A percentile compares a stretch with the other conserved stretches of the same genome.
Conservation (phyloP, 2,888 invertebrate species). For the Dascillus cervinus region DNA sequence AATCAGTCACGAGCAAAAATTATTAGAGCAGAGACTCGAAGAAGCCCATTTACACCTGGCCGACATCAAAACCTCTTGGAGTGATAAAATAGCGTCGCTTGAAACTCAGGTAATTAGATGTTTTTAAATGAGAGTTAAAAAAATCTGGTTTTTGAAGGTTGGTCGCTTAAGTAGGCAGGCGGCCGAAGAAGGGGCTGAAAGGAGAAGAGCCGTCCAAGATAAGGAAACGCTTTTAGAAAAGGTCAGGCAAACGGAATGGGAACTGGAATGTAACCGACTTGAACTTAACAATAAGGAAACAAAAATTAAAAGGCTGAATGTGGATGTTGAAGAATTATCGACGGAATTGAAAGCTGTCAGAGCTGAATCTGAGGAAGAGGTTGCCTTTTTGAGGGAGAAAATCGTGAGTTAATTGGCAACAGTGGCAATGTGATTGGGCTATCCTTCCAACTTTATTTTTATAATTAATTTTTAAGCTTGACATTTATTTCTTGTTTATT, state of each 20-base stretch:
- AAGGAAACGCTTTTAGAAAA: constrained; percentile 59
- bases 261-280: constrained; percentile 58
- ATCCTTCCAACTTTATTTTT: constrained; percentile 14
- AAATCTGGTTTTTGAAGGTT: constrained; percentile 43
- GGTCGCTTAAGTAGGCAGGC: constrained; percentile 75
- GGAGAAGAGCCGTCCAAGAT: constrained; percentile 63
- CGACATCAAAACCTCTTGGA: constrained; percentile 88
- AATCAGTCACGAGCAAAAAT: constrained; percentile 50
- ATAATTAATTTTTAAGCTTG: too few relatives aligned
- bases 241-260: constrained; percentile 55
- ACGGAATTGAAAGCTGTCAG: constrained; percentile 52
- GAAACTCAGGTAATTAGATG: constrained; percentile 69
- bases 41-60: constrained; percentile 81
- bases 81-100: constrained; percentile 77
- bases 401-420: constrained; percentile 46
- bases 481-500: too few relatives aligned
- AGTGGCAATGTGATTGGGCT: constrained; percentile 7
- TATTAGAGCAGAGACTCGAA: constrained; percentile 70
- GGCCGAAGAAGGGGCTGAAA: constrained; percentile 75
- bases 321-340: constrained; percentile 66
- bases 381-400: constrained; percentile 47
- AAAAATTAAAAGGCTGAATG: constrained; percentile 63
- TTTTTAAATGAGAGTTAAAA: too few relatives aligned
- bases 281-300: constrained; percentile 61
- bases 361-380: constrained; percentile 48